Base-by-base conservation (phyloP, 2,797 vertebrate genomes). In the Clarias platycephalus region DNA sequence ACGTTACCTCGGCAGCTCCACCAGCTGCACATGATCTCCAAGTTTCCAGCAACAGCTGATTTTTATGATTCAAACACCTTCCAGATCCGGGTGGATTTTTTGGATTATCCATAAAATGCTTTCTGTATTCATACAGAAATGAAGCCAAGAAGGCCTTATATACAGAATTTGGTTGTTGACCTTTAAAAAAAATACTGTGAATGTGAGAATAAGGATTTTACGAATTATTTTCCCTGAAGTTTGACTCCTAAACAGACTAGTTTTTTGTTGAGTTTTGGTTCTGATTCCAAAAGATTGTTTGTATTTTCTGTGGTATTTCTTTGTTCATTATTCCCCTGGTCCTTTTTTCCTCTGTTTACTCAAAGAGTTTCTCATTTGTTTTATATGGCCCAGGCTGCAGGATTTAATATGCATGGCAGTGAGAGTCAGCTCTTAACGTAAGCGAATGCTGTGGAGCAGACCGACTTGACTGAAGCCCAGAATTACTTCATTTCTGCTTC, bases 1-100 rank as follows among this genome's bases (percentile, higher is more conserved):
- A n/a, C 13, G 20, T 78, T 62, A 40, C 60, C 31, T 40, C 75
- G 18, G 57, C 75, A 78, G 57, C 26, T 76, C 15, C 18, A 58
- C 60, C 58, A 63, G 55, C 86, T 90, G 82, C 58, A 55, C 55
- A 72, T 76, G 49, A 66, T 75, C 74, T 40, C 66, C 75, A 9
- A 44, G 78, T 79, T 67, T 86, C 85, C 31, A 71, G 80, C 84
- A 82, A 84, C 79, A 80, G 75, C 81, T 74, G 86, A 87, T 49
- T 88, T 87, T 88, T 78, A 81, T 70, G 57, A 84, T 85, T 49
- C 58, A 18, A 74, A 40, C 55, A 68, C 64, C 28, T 82, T 58
- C 85, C 86, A 84, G 81, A 70, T 83, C 72, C 83, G 80, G 82
- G 89, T 86, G 6, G 5, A 80, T 85, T 87, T 49, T 82, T 89